Conservation (phyloP, 2,888 invertebrate species). For the Agapostemon virescens region DNA sequence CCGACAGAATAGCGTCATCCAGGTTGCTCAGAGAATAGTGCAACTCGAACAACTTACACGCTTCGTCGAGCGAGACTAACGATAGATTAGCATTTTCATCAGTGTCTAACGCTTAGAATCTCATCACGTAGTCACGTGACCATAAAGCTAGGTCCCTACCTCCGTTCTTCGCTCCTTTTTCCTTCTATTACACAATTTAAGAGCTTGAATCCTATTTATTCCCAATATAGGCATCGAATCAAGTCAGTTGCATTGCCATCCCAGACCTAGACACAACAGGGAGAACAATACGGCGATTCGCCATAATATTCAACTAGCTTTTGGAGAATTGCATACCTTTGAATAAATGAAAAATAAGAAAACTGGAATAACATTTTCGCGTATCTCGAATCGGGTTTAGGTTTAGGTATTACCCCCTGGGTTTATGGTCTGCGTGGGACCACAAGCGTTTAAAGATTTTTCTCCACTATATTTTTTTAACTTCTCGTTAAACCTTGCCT, state of each 20-base stretch:
- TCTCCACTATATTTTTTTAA: too few relatives aligned
- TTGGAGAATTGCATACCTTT: not conserved
- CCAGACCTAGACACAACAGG: not conserved
- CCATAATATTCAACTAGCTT: not conserved
- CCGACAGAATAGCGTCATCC: slow-evolving; percentile 47
- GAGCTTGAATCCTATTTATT: slow-evolving; percentile 29
- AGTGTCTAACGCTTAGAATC: slow-evolving; percentile 47
- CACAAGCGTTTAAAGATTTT: too few relatives aligned
- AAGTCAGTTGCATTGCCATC: not conserved
- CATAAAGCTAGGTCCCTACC: slow-evolving; percentile 25
- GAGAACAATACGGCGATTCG: not conserved
- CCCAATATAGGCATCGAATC: slow-evolving; percentile 1
- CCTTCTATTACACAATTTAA: slow-evolving; percentile 21
- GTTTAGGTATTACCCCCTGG: too few relatives aligned
- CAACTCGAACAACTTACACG: slow-evolving; percentile 55
- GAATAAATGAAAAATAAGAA: not conserved
- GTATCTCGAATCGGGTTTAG: too few relatives aligned
- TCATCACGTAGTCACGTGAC: slow-evolving; percentile 42
- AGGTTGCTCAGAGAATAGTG: slow-evolving; percentile 42
- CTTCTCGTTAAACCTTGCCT: too few relatives aligned
- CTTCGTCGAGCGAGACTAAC: slow-evolving; percentile 59
- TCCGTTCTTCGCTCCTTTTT: not conserved
- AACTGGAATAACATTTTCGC: not conserved
- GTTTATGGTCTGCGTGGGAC: too few relatives aligned
- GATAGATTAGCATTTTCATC: slow-evolving; percentile 62